phyloP scores from a whole-genome alignment of 2,113 vertebrate genomes.

The Zootoca vivipara region DNA sequence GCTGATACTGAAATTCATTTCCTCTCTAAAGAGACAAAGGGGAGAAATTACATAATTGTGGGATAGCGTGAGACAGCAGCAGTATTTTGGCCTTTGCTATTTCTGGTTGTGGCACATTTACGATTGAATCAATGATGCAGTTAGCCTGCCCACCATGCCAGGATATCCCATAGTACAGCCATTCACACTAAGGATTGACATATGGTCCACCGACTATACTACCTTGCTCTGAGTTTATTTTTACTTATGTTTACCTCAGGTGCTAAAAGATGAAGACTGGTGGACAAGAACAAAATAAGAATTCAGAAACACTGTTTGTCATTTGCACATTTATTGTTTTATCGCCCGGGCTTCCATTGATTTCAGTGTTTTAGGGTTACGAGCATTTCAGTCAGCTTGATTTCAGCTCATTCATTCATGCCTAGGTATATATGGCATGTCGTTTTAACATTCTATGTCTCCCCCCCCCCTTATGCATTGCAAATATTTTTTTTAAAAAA shows the following conservation, averaged over 20 bases:
- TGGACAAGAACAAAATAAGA: constrained; percentile 14
- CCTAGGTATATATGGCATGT: neutral
- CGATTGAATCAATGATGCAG: neutral
- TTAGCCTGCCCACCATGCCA: neutral
- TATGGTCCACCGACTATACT: constrained; percentile 26
- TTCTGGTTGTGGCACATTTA: too few relatives aligned
- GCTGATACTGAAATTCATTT: neutral
- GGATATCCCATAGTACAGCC: neutral
- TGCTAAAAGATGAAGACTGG: neutral
- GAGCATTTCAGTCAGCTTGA: constrained; percentile 14
- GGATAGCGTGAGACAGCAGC: neutral
- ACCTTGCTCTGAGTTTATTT: constrained; percentile 4
- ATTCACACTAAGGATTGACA: neutral
- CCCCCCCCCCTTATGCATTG: neutral
- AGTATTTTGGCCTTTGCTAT: too few relatives aligned
- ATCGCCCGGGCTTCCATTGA: neutral
- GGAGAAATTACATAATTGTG: neutral
- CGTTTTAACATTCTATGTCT: neutral
- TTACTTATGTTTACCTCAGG: neutral
- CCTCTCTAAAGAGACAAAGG: neutral
- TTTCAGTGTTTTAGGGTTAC: neutral
- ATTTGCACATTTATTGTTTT: neutral
- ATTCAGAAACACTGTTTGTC: neutral
- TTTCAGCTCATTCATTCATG: constrained; percentile 7
- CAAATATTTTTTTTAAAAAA: constrained; percentile 12